Percentiles rank a stretch among this genome's conserved stretches.
These are phyloP conservation scores for Acheta domesticus DNA, from an alignment of 2,888 invertebrate species.

Conservation along the genomic window DNA sequence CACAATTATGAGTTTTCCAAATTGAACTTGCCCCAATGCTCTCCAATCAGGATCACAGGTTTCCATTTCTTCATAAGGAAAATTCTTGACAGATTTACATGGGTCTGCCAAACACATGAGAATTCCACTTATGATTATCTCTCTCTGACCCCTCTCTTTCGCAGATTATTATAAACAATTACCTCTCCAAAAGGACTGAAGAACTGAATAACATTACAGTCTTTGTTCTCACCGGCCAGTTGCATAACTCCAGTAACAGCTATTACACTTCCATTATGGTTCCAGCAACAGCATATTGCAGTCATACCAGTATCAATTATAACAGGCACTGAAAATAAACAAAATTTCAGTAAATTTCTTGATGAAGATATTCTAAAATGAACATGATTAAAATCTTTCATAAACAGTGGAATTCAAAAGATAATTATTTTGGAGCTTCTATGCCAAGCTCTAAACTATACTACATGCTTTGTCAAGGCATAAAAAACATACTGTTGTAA, in stretches of 20 bases:
- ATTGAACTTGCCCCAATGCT: too few relatives aligned
- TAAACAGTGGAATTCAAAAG: neutral
- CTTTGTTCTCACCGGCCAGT: slow-evolving; percentile 56
- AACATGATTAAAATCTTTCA: slow-evolving; percentile 24
- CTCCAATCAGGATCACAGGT: too few relatives aligned
- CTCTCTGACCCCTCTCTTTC: too few relatives aligned
- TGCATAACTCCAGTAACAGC: slow-evolving; percentile 76
- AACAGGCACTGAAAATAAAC: slow-evolving; percentile 63
- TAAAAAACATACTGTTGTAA: too few relatives aligned
- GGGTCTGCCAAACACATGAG: too few relatives aligned
- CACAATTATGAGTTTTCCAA: too few relatives aligned
- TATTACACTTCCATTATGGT: slow-evolving; percentile 83
- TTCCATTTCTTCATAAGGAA: too few relatives aligned
- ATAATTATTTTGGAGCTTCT: too few relatives aligned
- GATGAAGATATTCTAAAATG: neutral
- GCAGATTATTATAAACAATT: slow-evolving; percentile 34
- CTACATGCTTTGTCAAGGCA: too few relatives aligned
- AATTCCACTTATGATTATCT: too few relatives aligned
- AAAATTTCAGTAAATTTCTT: neutral
- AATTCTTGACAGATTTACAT: too few relatives aligned
- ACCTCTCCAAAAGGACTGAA: slow-evolving; percentile 86
- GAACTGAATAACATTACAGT: slow-evolving; percentile 82
- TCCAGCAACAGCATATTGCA: slow-evolving; percentile 84
- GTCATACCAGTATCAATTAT: slow-evolving; percentile 79
- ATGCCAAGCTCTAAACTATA: too few relatives aligned